Evolutionary conservation across 2,888 invertebrate species (phyloP).

Genomic region (Pogonocherus hispidulus): DNA sequence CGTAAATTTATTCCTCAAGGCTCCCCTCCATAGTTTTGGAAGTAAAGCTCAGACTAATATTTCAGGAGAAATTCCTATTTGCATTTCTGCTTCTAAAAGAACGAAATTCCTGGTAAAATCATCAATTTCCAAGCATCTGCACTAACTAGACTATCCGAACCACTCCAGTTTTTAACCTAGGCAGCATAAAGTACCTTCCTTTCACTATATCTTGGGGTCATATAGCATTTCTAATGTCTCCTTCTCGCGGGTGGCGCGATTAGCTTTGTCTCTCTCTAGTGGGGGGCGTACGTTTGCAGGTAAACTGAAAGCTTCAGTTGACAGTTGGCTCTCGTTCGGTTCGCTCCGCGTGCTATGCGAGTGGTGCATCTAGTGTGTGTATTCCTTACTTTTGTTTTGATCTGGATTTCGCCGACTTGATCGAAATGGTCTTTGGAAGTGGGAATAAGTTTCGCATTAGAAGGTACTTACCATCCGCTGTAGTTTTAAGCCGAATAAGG

Average conservation of each 20-base stretch:
- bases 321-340: constrained; percentile 54
- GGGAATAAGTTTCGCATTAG: constrained; percentile 72
- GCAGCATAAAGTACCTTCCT: constrained; percentile 55
- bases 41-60: no score
- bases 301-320: constrained; percentile 58
- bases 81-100: background rate
- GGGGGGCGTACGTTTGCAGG: constrained; percentile 57
- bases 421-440: constrained; percentile 67
- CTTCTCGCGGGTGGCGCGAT: constrained; percentile 35
- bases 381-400: constrained; percentile 49
- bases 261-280: constrained; percentile 49
- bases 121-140: background rate
- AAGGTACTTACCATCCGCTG: constrained; percentile 66
- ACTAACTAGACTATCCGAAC: constrained; percentile 12
- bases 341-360: constrained; percentile 46
- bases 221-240: constrained; percentile 39
- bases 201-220: constrained; percentile 61
- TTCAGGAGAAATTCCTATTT: background rate
- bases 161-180: constrained; percentile 53
- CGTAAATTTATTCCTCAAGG: no score
- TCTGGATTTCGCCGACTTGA: constrained; percentile 50
- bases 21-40: no score
- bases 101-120: background rate
- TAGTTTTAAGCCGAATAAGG: background rate
- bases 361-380: constrained; percentile 44